Percentiles rank a stretch among this genome's conserved stretches.
Evolutionary conservation across 2,797 vertebrate genomes (phyloP).

Genomic region (Enteromius anoplus): DNA sequence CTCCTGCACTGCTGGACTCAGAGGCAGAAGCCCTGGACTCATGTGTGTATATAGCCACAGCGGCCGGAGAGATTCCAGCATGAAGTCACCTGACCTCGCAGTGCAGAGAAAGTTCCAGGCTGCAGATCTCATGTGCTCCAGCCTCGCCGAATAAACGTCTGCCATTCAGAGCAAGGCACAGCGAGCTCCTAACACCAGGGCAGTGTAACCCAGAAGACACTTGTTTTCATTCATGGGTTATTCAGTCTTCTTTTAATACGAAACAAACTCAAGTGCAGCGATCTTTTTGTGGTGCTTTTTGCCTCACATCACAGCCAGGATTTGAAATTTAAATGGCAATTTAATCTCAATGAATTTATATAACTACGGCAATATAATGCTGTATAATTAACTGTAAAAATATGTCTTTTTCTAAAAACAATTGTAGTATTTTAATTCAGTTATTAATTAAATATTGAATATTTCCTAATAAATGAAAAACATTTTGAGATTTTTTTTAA

Average conservation of each 20-base stretch:
- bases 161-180: neutral
- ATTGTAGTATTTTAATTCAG: too few relatives aligned
- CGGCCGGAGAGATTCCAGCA: conserved; percentile 64
- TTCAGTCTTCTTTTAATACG: neutral
- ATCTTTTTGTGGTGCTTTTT: neutral
- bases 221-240: neutral
- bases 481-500: neutral
- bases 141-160: conserved; percentile 12
- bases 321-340: too few relatives aligned
- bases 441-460: neutral
- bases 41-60: conserved; percentile 68
- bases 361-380: neutral
- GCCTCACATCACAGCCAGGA: neutral
- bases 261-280: neutral
- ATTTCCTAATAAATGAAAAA: neutral
- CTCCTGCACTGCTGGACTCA: conserved; percentile 66
- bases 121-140: conserved; percentile 47
- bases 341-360: neutral
- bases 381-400: neutral
- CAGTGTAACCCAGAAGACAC: neutral
- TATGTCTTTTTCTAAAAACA: neutral
- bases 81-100: conserved; percentile 74
- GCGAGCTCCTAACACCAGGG: neutral
- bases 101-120: conserved; percentile 75
- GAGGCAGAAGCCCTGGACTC: conserved; percentile 63